Base-by-base conservation (phyloP, 2,797 vertebrate genomes). In the Meriones psammophilus region DNA sequence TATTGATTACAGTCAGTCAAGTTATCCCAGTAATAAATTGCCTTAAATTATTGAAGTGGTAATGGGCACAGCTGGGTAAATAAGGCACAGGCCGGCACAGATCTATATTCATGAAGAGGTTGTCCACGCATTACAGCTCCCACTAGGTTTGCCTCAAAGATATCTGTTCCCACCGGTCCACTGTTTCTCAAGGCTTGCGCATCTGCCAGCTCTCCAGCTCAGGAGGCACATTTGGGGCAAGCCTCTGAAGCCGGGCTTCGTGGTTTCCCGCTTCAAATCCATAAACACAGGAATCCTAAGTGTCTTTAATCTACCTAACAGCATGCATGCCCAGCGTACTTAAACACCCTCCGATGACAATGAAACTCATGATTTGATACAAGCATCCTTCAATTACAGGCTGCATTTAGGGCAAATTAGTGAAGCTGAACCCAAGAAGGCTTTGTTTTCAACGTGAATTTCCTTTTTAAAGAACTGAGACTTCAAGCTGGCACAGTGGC, bases 41-140 rank as follows among this genome's bases (percentile, higher is more conserved):
- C 97, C 98, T 97, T 98, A 96, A 98, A 98, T 98, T 97, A 98
- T 83, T 97, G 97, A 97, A 97, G 97, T 96, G 96, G 98, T 96
- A 97, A 96, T 95, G 97, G 97, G 95, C 94, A 58, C 97, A 96
- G 97, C 97, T 98, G 96, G 97, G 97, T 98, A 97, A 98, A 98
- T 97, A 98, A 98, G 92, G 90, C 96, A 96, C 97, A 97, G 97
- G 95, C 74, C 30, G 60, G 95, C 78, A 1, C 91, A 93, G 97
- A 97, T 97, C 97, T 96, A 83, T 94, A 96, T 98, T 98, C 98
- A 97, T 97, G 97, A 98, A 96, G 14, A 96, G 89, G 92, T 92
- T 96, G 94, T 94, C 96, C 71, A 71, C 60, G 85, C 81, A 83
- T 91, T 17, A 14, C n/a, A 62, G 83, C 95, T 95, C 77, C 96